Base-by-base conservation (phyloP, 2,797 vertebrate genomes). In the Siniperca undulata region DNA sequence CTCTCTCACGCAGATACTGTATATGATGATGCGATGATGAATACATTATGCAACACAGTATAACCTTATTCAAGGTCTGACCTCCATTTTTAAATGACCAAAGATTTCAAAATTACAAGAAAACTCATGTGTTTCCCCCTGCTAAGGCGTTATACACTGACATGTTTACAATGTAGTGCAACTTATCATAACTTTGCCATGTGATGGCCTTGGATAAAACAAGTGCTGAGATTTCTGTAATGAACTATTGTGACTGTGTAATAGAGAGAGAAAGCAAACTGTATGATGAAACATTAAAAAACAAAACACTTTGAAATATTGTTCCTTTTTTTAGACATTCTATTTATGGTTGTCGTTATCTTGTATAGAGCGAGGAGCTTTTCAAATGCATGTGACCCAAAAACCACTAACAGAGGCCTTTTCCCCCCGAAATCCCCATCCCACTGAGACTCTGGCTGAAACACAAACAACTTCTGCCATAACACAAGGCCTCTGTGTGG, bases 371-470 rank as follows among this genome's bases (percentile, higher is more conserved):
- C 1, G 3, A 87, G 5, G 59, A 59, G 75, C 52, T 80, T 88
- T 81, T 86, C 38, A 75, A 81, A 70, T 83, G 76, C 80, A 83
- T 78, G 64, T 89, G 89, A 90, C 89, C 89, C 84, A 90, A 89
- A 88, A 91, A 84, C 40, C 34, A 68, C 48, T 14, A 82, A 69
- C 74, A 50, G 74, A 78, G 74, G 70, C 77, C 71, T 69, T 52
- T 44, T 3, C 72, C 44, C 5, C 72, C 30, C 27, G 3, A 90
- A 88, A 88, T 90, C 84, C 78, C 70, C 16, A 70, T 86, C 61
- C 85, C 73, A 67, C 77, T 50, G 86, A 89, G 87, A 90, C 81
- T 58, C 73, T 62, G 44, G 53, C 73, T 80, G 36, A 68, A 86
- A 88, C 55, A 84, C 74, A 85, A 88, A 87, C 81, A 88, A 82